Percentiles rank a stretch among this genome's conserved stretches.
Conservation (phyloP, 2,888 invertebrate genomes). For the Calliscelio sp. region DNA sequence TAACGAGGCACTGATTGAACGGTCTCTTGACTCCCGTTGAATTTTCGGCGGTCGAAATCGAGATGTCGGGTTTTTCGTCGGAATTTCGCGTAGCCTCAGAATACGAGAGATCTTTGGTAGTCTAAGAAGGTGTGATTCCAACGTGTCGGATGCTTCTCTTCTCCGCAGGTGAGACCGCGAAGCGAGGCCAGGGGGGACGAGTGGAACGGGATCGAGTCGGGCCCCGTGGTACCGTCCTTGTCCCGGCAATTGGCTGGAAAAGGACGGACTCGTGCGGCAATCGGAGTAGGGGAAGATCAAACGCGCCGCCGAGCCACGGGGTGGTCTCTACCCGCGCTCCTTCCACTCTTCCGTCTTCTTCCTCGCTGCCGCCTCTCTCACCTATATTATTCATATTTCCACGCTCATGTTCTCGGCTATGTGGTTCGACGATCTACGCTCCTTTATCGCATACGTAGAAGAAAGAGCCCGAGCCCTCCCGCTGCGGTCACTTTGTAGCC, state of each 20-base stretch:
- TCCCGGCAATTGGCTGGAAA: conserved; percentile 70
- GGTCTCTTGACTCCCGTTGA: conserved; percentile 30
- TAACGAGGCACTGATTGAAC: conserved; percentile 70
- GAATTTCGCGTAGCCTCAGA: conserved; percentile 72
- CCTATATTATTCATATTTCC: conserved; percentile 74
- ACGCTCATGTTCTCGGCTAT: conserved; percentile 73
- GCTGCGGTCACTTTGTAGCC: conserved; percentile 74
- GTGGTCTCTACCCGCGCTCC: conserved; percentile 80
- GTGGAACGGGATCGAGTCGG: conserved; percentile 60
- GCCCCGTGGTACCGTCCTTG: conserved; percentile 77
- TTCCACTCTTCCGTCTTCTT: conserved; percentile 72
- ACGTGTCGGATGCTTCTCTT: conserved; percentile 80
- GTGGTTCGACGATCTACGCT: conserved; percentile 73
- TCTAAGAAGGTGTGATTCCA: conserved; percentile 85
- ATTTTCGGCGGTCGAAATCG: conserved; percentile 22
- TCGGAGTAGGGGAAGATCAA: conserved; percentile 77
- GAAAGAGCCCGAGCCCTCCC: conserved; percentile 68
- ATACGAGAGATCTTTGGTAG: conserved; percentile 83
- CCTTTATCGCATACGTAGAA: conserved; percentile 66
- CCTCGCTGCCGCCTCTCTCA: conserved; percentile 69
- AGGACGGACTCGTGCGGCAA: conserved; percentile 71
- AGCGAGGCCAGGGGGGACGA: conserved; percentile 46
- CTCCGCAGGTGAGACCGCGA: conserved; percentile 73
- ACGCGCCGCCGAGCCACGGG: conserved; percentile 85
- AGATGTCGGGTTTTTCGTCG: conserved; percentile 36